These are phyloP conservation scores for Rhabdophis nuchalis DNA, from an alignment of 2,797 vertebrate genomes.

Conservation along the genomic window DNA sequence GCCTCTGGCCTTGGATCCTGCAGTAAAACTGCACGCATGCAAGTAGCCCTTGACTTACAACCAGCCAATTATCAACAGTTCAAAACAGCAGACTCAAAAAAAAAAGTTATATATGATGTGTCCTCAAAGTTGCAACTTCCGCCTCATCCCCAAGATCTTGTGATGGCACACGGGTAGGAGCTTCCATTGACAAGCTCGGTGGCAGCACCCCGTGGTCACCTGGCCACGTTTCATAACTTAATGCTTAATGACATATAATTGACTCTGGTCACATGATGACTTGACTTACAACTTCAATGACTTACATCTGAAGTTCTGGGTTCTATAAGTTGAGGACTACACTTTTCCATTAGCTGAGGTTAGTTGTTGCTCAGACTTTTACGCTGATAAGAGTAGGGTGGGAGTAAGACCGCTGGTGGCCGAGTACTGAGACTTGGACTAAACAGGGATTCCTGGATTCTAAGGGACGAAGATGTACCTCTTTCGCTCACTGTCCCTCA, in stretches of 20 bases:
- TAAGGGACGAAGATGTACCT: neutral
- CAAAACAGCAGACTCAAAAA: neutral
- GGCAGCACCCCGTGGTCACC: neutral
- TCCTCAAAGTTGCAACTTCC: neutral
- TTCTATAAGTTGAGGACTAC: too few relatives aligned
- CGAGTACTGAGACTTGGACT: neutral
- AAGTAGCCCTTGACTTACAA: neutral
- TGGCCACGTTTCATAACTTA: too few relatives aligned
- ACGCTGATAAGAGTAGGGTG: neutral
- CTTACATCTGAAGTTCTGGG: too few relatives aligned
- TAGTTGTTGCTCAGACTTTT: neutral
- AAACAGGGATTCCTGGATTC: neutral
- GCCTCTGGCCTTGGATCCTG: constrained; percentile 43
- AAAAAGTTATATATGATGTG: neutral
- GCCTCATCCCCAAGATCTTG: neutral
- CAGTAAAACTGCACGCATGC: neutral
- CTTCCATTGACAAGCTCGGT: neutral
- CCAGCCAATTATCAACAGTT: neutral
- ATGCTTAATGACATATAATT: too few relatives aligned
- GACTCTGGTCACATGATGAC: too few relatives aligned
- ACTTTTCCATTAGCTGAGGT: constrained; percentile 5
- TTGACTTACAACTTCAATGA: too few relatives aligned
- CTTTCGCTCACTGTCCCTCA: neutral
- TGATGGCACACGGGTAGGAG: neutral
- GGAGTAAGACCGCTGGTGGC: neutral